phyloP scores from a whole-genome alignment of 2,797 vertebrate genomes.

The Hippopotamyrus pictus region DNA sequence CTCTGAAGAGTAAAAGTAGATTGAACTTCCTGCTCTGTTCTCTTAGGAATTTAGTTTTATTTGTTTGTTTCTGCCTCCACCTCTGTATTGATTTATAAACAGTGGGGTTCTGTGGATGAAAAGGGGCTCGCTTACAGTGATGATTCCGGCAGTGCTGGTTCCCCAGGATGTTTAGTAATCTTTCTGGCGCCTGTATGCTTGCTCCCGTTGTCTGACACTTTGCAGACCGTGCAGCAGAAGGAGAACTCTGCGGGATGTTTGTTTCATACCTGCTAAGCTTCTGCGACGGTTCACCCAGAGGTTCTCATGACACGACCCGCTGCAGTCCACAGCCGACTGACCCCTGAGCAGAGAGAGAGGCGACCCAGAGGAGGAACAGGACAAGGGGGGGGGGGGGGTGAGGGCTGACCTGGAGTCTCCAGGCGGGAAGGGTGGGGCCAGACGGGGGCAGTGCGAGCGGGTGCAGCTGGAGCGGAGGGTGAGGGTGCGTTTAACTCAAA shows the following conservation, averaged over 20 bases:
- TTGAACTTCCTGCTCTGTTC: not conserved
- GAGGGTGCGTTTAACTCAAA: not conserved
- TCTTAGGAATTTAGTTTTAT: not conserved
- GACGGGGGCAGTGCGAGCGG: not conserved
- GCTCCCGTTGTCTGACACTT: not conserved
- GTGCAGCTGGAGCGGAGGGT: not conserved
- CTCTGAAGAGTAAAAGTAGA: not conserved
- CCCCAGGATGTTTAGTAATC: not conserved
- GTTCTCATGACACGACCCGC: not conserved
- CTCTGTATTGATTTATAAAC: constrained; percentile 1
- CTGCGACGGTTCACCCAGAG: not conserved
- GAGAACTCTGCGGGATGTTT: not conserved
- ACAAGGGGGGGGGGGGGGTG: not conserved
- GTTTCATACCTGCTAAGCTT: not conserved
- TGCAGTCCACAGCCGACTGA: not conserved
- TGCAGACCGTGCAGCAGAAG: not conserved
- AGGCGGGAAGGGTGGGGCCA: not conserved
- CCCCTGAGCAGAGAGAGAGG: not conserved
- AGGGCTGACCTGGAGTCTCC: not conserved
- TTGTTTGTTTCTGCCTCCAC: not conserved
- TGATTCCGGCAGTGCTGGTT: not conserved
- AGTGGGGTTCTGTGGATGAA: not conserved
- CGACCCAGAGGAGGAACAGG: not conserved
- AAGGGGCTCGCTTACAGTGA: not conserved
- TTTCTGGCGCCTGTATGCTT: not conserved